A percentile compares a stretch with the other conserved stretches of the same genome.
These are phyloP conservation scores for Prionailurus bengalensis DNA, from an alignment of 2,113 vertebrate genomes.

Conservation along the genomic window DNA sequence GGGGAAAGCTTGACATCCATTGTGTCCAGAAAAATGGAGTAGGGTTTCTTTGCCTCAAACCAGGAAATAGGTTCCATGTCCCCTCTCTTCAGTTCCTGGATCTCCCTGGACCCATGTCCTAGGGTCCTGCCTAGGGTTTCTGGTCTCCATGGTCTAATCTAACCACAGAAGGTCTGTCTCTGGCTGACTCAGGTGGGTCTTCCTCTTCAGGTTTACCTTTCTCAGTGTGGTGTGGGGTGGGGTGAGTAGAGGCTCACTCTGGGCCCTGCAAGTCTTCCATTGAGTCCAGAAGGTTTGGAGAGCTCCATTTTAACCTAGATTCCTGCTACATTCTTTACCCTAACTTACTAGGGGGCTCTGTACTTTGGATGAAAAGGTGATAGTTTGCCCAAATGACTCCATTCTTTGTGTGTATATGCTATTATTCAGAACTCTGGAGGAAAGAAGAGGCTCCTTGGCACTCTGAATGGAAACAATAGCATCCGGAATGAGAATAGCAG, in stretches of 20 bases:
- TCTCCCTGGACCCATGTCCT: background rate
- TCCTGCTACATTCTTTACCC: background rate
- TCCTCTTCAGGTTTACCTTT: background rate
- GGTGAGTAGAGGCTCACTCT: background rate
- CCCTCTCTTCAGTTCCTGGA: too few species aligned
- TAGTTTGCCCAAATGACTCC: background rate
- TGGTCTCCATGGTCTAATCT: too few species aligned
- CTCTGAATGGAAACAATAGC: background rate
- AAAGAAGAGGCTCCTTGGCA: background rate
- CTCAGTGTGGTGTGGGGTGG: background rate
- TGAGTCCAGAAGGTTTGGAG: background rate
- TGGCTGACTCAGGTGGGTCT: too few species aligned
- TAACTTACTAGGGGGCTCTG: background rate
- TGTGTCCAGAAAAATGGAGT: background rate
- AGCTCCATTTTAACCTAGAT: background rate
- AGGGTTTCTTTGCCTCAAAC: background rate
- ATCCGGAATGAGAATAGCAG: background rate
- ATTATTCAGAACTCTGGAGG: background rate
- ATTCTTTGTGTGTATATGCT: background rate
- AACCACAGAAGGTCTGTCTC: background rate
- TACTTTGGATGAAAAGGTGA: background rate
- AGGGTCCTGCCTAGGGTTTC: too few species aligned
- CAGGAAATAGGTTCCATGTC: background rate
- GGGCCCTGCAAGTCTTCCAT: background rate
- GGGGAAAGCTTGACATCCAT: background rate